Base-by-base conservation (phyloP, 2,888 invertebrate species). In the Plemyria rubiginata region DNA sequence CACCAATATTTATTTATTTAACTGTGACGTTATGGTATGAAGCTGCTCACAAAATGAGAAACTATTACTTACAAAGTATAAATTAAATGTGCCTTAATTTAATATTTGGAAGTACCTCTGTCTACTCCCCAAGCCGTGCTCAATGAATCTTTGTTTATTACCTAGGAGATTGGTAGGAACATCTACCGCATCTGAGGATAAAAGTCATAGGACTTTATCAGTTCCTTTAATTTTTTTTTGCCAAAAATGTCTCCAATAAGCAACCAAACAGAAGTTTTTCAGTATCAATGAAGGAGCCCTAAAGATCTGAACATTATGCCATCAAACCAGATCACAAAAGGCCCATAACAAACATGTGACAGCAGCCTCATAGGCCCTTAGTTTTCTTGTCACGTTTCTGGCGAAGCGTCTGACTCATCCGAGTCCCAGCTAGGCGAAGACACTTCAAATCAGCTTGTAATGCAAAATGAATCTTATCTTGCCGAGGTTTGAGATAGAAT, bases 331-430 rank as follows among this genome's bases (percentile, higher is more conserved):
- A 38, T 54, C 58, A 63, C 54, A 63, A 57, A 64, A 60, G 36
- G 28, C 40, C 38, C 51, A 57, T 57, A 65, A 65, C 65, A 65
- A 57, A 57, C 57, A 58, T 60, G 29, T 53, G 60, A 60, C 60
- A 65, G 53, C 45, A 40, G 48, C 41, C 41, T 16, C 22, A 29
- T 45, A 56, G 36, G 40, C 32, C 52, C 56, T 55, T 38, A 69
- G 66, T 67, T 88, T 89, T 87, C 88, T 61, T 61, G 81, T 85
- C 90, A 90, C 90, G 90, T 87, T 65, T 58, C 65, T 68, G 70
- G 77, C 79, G 80, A 82, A 82, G 79, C 79, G 80, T 74, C 84
- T 81, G 85, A 83, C 81, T 86, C 84, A 85, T 85, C 81, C 78
- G 74, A 73, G 75, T 71, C 75, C 72, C 43, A 38, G 43, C 22